Conservation (phyloP, 2,797 vertebrate genomes). For the Margarornis squamiger region DNA sequence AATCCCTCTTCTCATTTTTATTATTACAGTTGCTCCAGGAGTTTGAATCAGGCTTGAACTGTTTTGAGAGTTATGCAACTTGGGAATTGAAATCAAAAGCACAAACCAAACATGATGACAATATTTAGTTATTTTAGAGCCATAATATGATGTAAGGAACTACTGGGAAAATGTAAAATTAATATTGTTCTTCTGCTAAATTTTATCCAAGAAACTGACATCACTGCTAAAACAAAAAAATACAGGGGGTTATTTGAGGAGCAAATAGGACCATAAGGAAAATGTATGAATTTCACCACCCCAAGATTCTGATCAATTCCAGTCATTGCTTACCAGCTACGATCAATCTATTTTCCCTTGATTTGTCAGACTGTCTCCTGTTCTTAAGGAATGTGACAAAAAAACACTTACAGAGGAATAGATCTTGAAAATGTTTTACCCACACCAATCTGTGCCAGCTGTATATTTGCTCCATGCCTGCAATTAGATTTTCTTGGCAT, state of each 20-base stretch:
- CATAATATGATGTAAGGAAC: not conserved
- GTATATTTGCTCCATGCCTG: not conserved
- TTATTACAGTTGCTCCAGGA: not conserved
- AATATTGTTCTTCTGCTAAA: not conserved
- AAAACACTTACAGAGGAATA: not conserved
- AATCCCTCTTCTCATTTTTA: not conserved
- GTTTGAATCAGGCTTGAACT: not conserved
- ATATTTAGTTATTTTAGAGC: not conserved
- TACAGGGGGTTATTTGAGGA: not conserved
- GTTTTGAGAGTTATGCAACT: not conserved
- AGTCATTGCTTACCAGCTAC: not conserved
- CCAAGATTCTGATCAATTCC: not conserved
- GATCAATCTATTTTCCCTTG: not conserved
- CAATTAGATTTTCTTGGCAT: not conserved
- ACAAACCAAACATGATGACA: not conserved
- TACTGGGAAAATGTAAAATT: not conserved
- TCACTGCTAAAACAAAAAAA: not conserved
- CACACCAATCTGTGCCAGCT: not conserved
- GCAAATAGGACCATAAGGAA: not conserved
- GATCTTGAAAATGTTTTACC: not conserved
- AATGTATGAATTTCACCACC: not conserved
- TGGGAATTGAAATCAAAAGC: conserved; percentile 35
- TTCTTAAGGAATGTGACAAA: not conserved
- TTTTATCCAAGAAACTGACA: not conserved
- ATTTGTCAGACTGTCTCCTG: not conserved